Evolutionary conservation across 2,113 vertebrate species (phyloP).

Genomic region (Orthonyx spaldingii): DNA sequence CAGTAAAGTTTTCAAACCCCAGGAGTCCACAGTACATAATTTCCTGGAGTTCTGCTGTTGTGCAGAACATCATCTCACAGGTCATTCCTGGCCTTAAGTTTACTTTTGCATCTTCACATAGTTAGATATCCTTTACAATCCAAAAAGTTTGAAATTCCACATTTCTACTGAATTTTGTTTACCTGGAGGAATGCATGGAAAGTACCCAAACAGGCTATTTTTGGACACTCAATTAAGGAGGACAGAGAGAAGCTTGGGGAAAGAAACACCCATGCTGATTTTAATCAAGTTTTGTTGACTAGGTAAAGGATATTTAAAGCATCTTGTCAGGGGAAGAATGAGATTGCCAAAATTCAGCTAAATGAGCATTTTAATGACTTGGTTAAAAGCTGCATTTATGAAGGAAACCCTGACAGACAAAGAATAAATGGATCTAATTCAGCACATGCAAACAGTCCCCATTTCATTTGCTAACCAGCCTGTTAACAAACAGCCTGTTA

Average conservation of each 20-base stretch:
- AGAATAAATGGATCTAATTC: background rate
- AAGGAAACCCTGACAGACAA: background rate
- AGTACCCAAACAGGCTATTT: background rate
- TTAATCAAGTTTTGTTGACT: conserved; percentile 29
- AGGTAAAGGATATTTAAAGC: conserved; percentile 20
- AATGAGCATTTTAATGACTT: background rate
- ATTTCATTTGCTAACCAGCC: background rate
- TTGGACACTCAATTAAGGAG: background rate
- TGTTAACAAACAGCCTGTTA: background rate
- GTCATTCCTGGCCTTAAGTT: background rate
- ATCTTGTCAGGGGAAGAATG: background rate
- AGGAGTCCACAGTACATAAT: background rate
- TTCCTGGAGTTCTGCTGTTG: background rate
- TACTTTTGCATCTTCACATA: background rate
- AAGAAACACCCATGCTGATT: background rate
- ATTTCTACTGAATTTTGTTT: background rate
- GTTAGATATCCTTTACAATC: background rate
- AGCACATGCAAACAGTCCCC: background rate
- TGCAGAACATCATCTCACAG: background rate
- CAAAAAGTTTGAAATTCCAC: background rate
- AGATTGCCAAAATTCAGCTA: background rate
- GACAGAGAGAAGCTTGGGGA: background rate
- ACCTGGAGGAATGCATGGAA: background rate
- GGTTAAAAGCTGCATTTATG: background rate
- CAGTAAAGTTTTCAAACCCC: background rate